Percentiles rank a stretch among this genome's conserved stretches.
These are phyloP conservation scores for Zygogramma bicolorata DNA, from an alignment of 2,888 invertebrate species.

Conservation along the genomic window DNA sequence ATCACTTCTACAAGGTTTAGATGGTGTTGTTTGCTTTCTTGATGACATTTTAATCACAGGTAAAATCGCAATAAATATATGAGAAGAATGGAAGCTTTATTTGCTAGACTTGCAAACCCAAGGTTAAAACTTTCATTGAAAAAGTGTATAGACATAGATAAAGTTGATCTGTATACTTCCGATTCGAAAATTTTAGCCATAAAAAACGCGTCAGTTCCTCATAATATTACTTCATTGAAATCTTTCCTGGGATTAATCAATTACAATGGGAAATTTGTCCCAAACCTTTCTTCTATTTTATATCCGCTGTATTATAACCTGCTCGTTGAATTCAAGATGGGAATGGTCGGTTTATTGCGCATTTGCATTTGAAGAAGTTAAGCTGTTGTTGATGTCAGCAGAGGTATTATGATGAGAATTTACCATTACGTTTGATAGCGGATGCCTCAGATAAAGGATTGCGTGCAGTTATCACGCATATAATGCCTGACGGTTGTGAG, in stretches of 20 bases:
- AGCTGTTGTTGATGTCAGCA: constrained; percentile 13
- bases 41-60: constrained; percentile 22
- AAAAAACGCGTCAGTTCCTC: not conserved
- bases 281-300: constrained; percentile 43
- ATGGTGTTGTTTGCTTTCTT: constrained; percentile 4
- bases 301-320: constrained; percentile 33
- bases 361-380: constrained; percentile 24
- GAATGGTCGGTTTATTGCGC: constrained; percentile 30
- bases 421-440: not conserved
- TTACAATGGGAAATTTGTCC: constrained; percentile 55
- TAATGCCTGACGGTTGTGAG: not conserved
- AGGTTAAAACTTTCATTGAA: not conserved
- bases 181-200: not conserved
- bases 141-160: not conserved
- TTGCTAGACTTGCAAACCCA: not conserved
- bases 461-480: not conserved
- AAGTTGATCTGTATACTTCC: not conserved
- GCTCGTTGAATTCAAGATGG: constrained; percentile 23
- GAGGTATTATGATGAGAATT: not conserved
- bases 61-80: not conserved
- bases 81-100: not conserved
- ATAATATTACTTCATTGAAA: not conserved
- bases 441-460: not conserved
- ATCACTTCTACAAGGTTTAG: constrained; percentile 2
- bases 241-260: not conserved